Evolutionary conservation across 2,113 vertebrate species (phyloP).

Genomic region (Cyprinodon variegatus): DNA sequence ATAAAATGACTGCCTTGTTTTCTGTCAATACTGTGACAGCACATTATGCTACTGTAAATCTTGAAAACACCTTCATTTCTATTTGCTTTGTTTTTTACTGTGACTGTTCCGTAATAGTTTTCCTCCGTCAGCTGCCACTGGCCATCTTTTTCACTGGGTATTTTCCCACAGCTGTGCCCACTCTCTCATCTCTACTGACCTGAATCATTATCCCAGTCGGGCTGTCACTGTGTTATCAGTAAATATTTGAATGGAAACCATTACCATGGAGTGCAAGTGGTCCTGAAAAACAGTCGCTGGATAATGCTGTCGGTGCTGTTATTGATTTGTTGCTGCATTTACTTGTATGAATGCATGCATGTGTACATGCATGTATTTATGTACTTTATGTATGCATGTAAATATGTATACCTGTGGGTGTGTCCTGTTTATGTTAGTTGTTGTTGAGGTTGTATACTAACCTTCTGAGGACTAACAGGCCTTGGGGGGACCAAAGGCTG

Average conservation of each 20-base stretch:
- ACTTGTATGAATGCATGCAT: background rate
- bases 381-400: background rate
- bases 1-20: background rate
- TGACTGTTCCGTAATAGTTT: constrained; percentile 14
- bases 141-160: constrained; percentile 25
- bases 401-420: too few relatives aligned
- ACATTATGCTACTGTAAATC: background rate
- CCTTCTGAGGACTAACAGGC: too few relatives aligned
- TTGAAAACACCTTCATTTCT: constrained; percentile 8
- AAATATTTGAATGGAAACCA: constrained; percentile 57
- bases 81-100: background rate
- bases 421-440: too few relatives aligned
- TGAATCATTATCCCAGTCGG: constrained; percentile 61
- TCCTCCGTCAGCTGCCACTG: constrained; percentile 15
- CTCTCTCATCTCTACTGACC: constrained; percentile 71
- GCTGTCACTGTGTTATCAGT: constrained; percentile 41
- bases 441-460: too few relatives aligned
- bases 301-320: constrained; percentile 17
- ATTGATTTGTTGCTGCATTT: background rate
- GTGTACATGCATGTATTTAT: background rate
- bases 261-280: constrained; percentile 27
- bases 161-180: constrained; percentile 59
- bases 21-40: background rate
- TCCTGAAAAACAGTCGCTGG: constrained; percentile 24
- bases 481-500: too few relatives aligned